phyloP scores from a whole-genome alignment of 2,888 invertebrate species.

The Pyralis farinalis region DNA sequence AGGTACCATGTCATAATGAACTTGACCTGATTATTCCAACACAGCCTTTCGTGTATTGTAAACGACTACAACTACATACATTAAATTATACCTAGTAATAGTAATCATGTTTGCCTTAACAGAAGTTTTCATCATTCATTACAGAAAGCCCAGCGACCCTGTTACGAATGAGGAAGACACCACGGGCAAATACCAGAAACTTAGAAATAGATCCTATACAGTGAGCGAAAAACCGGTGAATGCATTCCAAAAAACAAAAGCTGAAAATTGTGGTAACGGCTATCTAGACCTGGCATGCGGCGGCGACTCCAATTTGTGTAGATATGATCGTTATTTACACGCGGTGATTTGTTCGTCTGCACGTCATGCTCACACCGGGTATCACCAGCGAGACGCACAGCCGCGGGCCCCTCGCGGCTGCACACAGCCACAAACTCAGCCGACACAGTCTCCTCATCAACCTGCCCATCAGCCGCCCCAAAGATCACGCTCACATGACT shows the following conservation, averaged over 20 bases:
- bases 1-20: too few species aligned
- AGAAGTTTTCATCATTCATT: conserved; percentile 27
- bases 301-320: conserved; percentile 77
- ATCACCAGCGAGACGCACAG: conserved; percentile 62
- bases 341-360: conserved; percentile 82
- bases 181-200: conserved; percentile 61
- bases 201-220: conserved; percentile 76
- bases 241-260: conserved; percentile 60
- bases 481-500: conserved; percentile 53
- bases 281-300: conserved; percentile 83
- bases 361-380: conserved; percentile 68
- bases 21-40: too few species aligned
- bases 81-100: too few species aligned
- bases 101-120: too few species aligned
- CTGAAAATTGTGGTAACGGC: conserved; percentile 70
- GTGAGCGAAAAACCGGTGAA: conserved; percentile 66
- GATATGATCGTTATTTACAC: conserved; percentile 83
- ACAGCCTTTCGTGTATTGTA: too few species aligned
- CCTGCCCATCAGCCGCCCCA: conserved; percentile 15
- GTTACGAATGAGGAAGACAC: conserved; percentile 61
- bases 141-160: conserved; percentile 80
- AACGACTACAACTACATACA: too few species aligned
- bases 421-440: conserved; percentile 19
- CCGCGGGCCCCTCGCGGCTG: conserved; percentile 33
- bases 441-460: conserved; percentile 27